These are phyloP conservation scores for Rhinolophus sinicus DNA, from an alignment of 2,113 vertebrate genomes.

Conservation along the genomic window DNA sequence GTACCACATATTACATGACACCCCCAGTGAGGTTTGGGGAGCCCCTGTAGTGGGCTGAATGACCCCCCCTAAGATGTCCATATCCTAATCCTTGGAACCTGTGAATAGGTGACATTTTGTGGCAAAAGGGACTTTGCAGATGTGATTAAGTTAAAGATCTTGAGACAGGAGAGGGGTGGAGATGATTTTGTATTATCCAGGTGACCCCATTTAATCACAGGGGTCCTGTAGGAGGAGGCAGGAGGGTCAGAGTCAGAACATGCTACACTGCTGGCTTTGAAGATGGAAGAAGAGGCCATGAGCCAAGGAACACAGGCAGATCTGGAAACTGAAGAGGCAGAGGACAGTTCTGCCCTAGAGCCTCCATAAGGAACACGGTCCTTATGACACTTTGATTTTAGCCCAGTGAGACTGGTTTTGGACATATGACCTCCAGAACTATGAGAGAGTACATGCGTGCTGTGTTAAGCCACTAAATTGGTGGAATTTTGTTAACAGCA, in stretches of 20 bases:
- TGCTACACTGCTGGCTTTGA: neutral
- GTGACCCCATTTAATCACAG: neutral
- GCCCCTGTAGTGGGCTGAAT: neutral
- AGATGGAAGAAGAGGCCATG: neutral
- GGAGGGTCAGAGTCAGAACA: neutral
- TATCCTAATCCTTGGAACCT: neutral
- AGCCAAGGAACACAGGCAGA: fast-evolving
- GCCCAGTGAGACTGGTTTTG: neutral
- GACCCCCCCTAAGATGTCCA: neutral
- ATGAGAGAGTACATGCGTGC: neutral
- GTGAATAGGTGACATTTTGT: neutral
- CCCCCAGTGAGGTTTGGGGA: neutral
- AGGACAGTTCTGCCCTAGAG: no score
- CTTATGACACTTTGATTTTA: neutral
- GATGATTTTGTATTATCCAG: neutral
- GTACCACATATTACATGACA: neutral
- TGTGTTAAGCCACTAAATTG: neutral
- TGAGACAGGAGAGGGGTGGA: neutral
- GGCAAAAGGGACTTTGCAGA: neutral
- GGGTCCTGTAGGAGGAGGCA: neutral
- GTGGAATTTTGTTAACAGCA: neutral
- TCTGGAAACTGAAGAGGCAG: neutral
- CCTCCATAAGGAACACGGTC: fast-evolving
- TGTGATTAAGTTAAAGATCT: neutral
- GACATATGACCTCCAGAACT: neutral